phyloP scores from a whole-genome alignment of 2,113 vertebrate species.

The Myrmophylax atrothorax region DNA sequence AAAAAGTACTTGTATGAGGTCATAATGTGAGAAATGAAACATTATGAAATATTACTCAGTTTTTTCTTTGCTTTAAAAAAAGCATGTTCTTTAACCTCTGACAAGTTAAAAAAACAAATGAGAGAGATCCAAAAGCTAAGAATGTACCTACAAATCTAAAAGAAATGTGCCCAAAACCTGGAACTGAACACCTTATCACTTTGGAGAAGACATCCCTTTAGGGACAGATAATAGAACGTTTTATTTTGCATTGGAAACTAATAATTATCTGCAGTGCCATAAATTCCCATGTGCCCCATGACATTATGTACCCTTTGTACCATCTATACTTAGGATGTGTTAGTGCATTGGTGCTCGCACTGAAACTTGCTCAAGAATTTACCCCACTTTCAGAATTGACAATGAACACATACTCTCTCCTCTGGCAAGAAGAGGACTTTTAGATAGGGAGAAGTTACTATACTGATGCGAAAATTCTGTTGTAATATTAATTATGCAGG shows the following conservation, averaged over 20 bases:
- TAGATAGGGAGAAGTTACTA: not conserved
- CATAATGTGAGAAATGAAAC: not conserved
- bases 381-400: not conserved
- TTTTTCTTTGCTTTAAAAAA: not conserved
- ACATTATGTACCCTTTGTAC: not conserved
- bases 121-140: not conserved
- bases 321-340: not conserved
- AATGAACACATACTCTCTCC: not conserved
- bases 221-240: not conserved
- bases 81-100: not conserved
- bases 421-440: not conserved
- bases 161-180: not conserved
- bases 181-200: not conserved
- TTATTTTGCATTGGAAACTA: not conserved
- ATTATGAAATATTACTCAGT: not conserved
- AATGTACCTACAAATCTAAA: not conserved
- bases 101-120: not conserved
- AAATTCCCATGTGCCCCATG: accelerated
- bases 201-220: not conserved
- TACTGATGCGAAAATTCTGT: not conserved
- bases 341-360: not conserved
- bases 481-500: not conserved
- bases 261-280: not conserved
- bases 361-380: not conserved
- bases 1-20: not conserved